Evolutionary conservation across 2,888 invertebrate genomes (phyloP).

Genomic region (Apamea epomidion): DNA sequence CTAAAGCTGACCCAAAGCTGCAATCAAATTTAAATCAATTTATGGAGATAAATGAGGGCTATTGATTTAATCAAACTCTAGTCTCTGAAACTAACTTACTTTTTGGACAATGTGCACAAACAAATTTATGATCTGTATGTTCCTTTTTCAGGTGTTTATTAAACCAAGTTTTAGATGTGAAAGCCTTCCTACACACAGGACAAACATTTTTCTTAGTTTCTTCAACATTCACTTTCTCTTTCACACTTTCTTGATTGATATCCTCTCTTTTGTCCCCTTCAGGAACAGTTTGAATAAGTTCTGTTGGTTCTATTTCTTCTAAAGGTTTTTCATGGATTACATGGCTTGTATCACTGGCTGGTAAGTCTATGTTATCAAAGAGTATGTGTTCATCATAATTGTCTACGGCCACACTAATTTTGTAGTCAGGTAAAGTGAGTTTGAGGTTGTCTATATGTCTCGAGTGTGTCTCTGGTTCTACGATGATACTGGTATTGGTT

Average conservation of each 20-base stretch:
- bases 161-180: conserved; percentile 83
- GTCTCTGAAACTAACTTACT: conserved; percentile 70
- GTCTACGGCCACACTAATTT: conserved; percentile 74
- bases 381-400: conserved; percentile 61
- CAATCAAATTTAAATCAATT: background rate
- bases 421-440: conserved; percentile 79
- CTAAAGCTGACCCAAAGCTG: background rate
- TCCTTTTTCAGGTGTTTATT: conserved; percentile 82
- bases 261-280: conserved; percentile 41
- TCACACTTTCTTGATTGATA: conserved; percentile 36
- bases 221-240: conserved; percentile 37
- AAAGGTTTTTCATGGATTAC: conserved; percentile 32
- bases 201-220: conserved; percentile 74
- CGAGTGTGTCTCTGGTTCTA: conserved; percentile 72
- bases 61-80: background rate
- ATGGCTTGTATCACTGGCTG: conserved; percentile 17
- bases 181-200: conserved; percentile 78
- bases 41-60: background rate
- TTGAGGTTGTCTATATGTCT: conserved; percentile 67
- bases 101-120: conserved; percentile 80
- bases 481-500: conserved; percentile 77
- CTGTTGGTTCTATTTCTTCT: conserved; percentile 41
- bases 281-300: conserved; percentile 35
- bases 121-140: conserved; percentile 77
- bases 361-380: conserved; percentile 57